These are phyloP conservation scores for Lycaon pictus DNA, from an alignment of 2,113 vertebrate genomes.

Conservation along the genomic window DNA sequence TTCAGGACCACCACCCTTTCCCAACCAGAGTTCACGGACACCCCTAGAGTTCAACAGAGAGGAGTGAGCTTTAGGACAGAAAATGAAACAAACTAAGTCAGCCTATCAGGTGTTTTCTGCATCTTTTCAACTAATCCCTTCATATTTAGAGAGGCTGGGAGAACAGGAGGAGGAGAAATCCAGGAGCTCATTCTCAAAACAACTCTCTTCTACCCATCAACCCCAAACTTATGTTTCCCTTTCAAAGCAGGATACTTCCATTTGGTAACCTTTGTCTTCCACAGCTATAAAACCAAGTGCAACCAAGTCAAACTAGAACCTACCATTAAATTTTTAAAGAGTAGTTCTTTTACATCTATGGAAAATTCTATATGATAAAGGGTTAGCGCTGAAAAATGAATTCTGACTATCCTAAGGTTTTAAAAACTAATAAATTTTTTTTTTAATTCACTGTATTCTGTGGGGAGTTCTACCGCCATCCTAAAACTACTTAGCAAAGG, in stretches of 20 bases:
- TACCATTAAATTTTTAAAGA: background rate
- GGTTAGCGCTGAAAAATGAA: conserved; percentile 29
- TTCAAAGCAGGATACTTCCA: background rate
- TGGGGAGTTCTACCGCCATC: background rate
- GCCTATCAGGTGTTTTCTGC: background rate
- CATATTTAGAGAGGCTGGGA: background rate
- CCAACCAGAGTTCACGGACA: background rate
- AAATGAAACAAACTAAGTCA: background rate
- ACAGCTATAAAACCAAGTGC: background rate
- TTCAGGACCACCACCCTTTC: background rate
- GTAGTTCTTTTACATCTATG: background rate
- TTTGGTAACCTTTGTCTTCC: background rate
- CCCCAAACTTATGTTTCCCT: background rate
- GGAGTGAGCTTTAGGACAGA: background rate
- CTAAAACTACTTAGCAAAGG: conserved; percentile 4
- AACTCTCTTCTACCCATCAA: background rate
- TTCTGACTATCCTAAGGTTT: background rate
- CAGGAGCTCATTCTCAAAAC: background rate
- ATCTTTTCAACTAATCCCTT: background rate
- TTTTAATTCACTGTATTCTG: conserved; percentile 19
- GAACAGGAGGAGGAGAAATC: background rate
- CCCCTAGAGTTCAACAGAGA: background rate
- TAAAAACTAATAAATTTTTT: background rate
- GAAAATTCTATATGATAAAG: background rate
- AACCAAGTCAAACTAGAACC: background rate